These are phyloP conservation scores for Trissonchulus sp. DNA, from an alignment of 2,888 invertebrate genomes.

Conservation along the genomic window DNA sequence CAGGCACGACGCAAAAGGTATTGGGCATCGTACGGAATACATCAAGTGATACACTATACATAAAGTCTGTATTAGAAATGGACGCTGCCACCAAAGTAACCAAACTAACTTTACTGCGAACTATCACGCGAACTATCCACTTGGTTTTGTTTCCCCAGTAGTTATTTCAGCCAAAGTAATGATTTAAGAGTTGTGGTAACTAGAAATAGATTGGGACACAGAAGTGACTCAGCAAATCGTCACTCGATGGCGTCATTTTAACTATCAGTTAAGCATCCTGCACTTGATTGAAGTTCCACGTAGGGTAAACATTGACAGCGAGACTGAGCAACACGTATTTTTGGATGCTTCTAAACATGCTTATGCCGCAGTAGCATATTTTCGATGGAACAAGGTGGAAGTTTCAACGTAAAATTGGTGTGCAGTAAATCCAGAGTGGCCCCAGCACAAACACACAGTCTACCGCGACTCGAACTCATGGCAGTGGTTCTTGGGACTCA, in stretches of 20 bases:
- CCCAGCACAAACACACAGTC: constrained; percentile 7
- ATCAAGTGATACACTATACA: neutral
- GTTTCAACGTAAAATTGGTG: constrained; percentile 1
- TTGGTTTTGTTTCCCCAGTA: constrained; percentile 16
- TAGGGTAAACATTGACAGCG: neutral
- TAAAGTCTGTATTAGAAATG: constrained; percentile 2
- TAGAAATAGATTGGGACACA: constrained; percentile 11
- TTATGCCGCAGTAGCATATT: constrained; percentile 13
- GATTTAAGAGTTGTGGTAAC: constrained; percentile 5
- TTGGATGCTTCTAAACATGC: constrained; percentile 8
- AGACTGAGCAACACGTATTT: constrained; percentile 16
- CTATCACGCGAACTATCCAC: constrained; percentile 8
- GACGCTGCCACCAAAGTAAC: constrained; percentile 1
- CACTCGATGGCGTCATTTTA: constrained; percentile 3
- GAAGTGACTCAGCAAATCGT: neutral
- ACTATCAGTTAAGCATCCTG: neutral
- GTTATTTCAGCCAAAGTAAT: neutral
- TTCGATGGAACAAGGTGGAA: neutral
- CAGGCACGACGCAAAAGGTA: neutral
- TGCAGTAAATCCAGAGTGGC: neutral
- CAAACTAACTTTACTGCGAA: neutral
- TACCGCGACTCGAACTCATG: constrained; percentile 13
- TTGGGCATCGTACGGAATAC: constrained; percentile 11
- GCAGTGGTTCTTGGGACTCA: constrained; percentile 2
- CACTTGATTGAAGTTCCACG: constrained; percentile 9